These are phyloP conservation scores for Carcinoscorpius rotundicauda DNA, from an alignment of 1,140 invertebrate genomes.

Conservation along the genomic window DNA sequence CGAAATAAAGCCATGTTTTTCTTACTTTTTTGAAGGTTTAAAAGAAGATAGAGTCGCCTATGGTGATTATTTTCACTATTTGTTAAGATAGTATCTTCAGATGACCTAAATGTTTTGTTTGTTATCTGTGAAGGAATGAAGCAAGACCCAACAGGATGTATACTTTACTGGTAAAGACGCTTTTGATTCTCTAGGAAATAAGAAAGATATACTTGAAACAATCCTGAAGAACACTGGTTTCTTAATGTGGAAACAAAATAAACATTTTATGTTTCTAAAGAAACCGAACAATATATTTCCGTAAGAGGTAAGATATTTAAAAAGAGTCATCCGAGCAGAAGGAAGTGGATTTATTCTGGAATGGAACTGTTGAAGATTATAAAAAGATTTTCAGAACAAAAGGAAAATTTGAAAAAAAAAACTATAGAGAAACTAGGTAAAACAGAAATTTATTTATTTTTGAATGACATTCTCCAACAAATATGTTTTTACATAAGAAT, in stretches of 20 bases:
- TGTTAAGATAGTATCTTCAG: constrained; percentile 22
- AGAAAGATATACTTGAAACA: constrained; percentile 4
- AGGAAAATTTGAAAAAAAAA: constrained; percentile 2
- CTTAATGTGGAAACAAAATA: constrained; percentile 11
- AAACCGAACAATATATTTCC: background rate
- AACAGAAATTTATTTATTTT: constrained; percentile 2
- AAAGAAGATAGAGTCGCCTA: constrained; percentile 8
- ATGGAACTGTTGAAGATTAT: constrained; percentile 7
- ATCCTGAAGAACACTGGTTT: constrained; percentile 10
- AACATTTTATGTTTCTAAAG: background rate
- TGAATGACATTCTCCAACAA: background rate
- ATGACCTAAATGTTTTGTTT: constrained; percentile 25
- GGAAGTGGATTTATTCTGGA: constrained; percentile 8
- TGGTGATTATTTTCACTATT: constrained; percentile 26
- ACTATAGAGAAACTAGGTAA: constrained; percentile 1
- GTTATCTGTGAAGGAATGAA: constrained; percentile 26
- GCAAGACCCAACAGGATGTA: background rate
- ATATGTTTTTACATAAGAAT: too few relatives aligned
- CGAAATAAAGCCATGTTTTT: constrained; percentile 30
- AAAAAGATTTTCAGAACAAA: constrained; percentile 9
- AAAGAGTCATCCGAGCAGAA: background rate
- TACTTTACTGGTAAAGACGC: constrained; percentile 32
- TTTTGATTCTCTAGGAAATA: background rate
- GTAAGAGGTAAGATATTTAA: background rate
- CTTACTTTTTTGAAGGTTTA: constrained; percentile 16